Base-by-base conservation (phyloP, 2,797 vertebrate species). In the Salarias fasciatus region DNA sequence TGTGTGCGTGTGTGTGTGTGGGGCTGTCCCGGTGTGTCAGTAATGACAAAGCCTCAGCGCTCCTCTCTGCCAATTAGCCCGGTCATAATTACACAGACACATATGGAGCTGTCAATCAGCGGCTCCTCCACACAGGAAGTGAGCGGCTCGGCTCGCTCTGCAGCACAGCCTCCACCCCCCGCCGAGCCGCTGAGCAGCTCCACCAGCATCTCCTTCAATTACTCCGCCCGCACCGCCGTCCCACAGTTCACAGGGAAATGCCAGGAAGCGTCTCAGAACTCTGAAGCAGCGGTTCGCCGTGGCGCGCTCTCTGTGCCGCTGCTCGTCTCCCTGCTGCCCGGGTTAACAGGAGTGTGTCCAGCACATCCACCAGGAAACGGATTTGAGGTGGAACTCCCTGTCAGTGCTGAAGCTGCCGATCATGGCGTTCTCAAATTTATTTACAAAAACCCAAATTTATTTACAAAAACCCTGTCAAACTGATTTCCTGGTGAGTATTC, bases 21-120 rank as follows among this genome's bases (percentile, higher is more conserved):
- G 82, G 87, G 81, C 77, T 83, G 80, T 88, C 80, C 85, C 85
- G 85, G 88, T 86, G 86, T 78, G 86, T 91, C 88, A 80, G 82
- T 93, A 92, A 93, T 93, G 89, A 93, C 90, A 92, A 88, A 86
- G 86, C 92, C 89, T 88, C 86, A 80, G 87, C 84, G 86, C 92
- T 91, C 90, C 88, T 89, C 85, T 88, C 87, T 88, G 89, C 87
- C 91, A 93, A 93, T 93, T 93, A 93, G 90, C 84, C 73, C 63
- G 57, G 72, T 82, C 80, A 55, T 93, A 93, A 94, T 93, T 93
- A 92, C 90, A 91, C 86, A 89, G 89, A 87, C 89, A 88, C 91
- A 91, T 88, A 91, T 89, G 91, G 91, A 91, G 91, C 88, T 89
- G 92, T 90, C 92, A 91, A 88, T 93, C 92, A 91, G 9, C 5